Percentiles rank a stretch among this genome's conserved stretches.
These are phyloP conservation scores for Ophioderma brevispina DNA, from an alignment of 35 echinoderm and acorn worm species.

Conservation along the genomic window DNA sequence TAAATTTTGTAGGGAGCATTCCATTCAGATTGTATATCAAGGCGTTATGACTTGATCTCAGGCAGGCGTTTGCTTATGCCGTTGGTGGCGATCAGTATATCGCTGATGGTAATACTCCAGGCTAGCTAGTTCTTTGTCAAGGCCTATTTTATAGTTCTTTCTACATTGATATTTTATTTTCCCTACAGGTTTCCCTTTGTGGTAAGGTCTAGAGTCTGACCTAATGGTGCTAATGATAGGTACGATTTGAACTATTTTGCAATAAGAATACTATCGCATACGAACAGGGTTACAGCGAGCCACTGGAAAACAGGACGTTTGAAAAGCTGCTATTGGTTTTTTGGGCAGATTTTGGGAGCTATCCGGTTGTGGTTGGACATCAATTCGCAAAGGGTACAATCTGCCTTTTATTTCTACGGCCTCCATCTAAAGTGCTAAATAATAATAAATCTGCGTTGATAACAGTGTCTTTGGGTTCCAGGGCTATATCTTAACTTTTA, in stretches of 20 bases:
- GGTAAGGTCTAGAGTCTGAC: too few relatives aligned
- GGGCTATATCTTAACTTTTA: neutral
- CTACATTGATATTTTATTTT: too few relatives aligned
- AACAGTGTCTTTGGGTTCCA: neutral
- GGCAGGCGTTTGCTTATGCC: too few relatives aligned
- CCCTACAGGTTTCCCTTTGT: too few relatives aligned
- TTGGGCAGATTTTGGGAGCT: constrained; percentile 21
- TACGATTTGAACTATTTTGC: constrained; percentile 24
- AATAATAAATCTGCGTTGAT: constrained; percentile 8
- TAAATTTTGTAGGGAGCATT: too few relatives aligned
- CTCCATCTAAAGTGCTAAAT: neutral
- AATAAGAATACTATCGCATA: constrained; percentile 21
- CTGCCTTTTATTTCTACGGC: constrained; percentile 10
- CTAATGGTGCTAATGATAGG: neutral
- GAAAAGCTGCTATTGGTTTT: constrained; percentile 8
- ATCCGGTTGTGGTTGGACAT: constrained; percentile 21
- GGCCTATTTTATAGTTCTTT: too few relatives aligned
- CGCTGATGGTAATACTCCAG: too few relatives aligned
- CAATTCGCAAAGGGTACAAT: constrained; percentile 19
- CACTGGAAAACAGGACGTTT: constrained; percentile 27
- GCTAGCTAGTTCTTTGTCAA: too few relatives aligned
- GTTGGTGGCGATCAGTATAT: too few relatives aligned
- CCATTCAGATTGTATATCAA: too few relatives aligned
- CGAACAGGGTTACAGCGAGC: constrained; percentile 22
- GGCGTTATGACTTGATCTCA: too few relatives aligned